These are phyloP conservation scores for Pipistrellus pipistrellus DNA, from an alignment of 2,797 vertebrate species.

Conservation along the genomic window DNA sequence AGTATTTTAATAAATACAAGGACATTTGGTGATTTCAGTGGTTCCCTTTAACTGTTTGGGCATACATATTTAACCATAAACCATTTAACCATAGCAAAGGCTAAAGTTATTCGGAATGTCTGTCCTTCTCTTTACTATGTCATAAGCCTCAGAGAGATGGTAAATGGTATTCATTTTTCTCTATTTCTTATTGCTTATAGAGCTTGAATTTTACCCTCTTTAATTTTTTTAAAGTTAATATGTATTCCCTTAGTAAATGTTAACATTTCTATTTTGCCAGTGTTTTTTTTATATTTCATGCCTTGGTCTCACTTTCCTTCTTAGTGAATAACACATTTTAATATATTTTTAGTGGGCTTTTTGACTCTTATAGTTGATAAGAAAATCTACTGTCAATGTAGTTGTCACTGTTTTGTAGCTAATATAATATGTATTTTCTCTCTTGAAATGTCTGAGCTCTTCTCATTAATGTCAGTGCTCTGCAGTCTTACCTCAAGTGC, in stretches of 20 bases:
- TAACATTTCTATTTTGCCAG: neutral
- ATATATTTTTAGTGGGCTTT: neutral
- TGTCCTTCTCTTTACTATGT: neutral
- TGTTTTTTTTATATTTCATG: conserved; percentile 14
- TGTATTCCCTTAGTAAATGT: neutral
- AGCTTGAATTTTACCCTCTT: neutral
- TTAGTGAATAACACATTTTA: neutral
- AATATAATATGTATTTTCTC: neutral
- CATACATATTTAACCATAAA: neutral
- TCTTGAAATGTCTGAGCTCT: neutral
- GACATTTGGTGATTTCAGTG: conserved; percentile 16
- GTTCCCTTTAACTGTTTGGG: conserved; percentile 1
- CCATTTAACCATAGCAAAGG: neutral
- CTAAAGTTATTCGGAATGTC: conserved; percentile 25
- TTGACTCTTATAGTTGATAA: neutral
- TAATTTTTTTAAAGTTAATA: neutral
- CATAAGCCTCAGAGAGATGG: neutral
- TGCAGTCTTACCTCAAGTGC: neutral
- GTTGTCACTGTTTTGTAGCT: neutral
- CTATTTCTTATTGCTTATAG: neutral
- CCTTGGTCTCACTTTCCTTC: neutral
- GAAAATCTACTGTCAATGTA: neutral
- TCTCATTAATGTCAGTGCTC: neutral
- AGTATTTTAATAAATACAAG: conserved; percentile 40
- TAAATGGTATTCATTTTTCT: neutral